A percentile compares a stretch with the other conserved stretches of the same genome.
Conservation (phyloP, 2,113 vertebrate genomes). For the Todiramphus chloris region DNA sequence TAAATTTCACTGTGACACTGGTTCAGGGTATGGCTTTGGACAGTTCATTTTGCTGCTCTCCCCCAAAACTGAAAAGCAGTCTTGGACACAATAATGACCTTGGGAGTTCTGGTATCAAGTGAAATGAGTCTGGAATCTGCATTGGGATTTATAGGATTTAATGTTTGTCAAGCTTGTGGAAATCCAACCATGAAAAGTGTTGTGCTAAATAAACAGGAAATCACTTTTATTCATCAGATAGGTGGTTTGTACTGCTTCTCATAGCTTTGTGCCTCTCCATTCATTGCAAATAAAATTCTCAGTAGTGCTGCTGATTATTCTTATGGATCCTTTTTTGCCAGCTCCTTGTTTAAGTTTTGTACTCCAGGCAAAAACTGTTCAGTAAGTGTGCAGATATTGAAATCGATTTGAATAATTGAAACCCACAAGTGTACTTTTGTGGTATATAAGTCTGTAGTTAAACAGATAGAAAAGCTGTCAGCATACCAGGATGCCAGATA, state of each 20-base stretch:
- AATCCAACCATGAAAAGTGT: background rate
- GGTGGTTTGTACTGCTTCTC: background rate
- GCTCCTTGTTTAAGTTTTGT: background rate
- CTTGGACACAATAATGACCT: background rate
- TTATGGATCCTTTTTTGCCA: background rate
- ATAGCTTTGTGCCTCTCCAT: background rate
- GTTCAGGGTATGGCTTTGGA: background rate
- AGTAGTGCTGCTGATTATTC: background rate
- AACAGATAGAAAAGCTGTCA: background rate
- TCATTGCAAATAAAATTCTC: background rate
- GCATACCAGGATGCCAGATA: background rate
- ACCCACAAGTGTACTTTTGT: background rate
- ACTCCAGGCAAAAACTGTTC: background rate
- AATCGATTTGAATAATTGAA: conserved; percentile 28
- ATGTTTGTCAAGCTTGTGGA: background rate
- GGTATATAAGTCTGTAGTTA: background rate
- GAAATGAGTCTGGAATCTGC: background rate
- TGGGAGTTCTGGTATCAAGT: background rate
- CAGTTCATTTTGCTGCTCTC: background rate
- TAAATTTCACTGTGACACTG: background rate
- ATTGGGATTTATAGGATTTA: background rate
- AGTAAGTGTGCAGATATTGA: background rate
- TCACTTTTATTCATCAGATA: background rate
- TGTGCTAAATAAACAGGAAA: background rate
- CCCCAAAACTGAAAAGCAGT: background rate